Conservation (phyloP, 2,797 vertebrate genomes). For the Choloepus didactylus region DNA sequence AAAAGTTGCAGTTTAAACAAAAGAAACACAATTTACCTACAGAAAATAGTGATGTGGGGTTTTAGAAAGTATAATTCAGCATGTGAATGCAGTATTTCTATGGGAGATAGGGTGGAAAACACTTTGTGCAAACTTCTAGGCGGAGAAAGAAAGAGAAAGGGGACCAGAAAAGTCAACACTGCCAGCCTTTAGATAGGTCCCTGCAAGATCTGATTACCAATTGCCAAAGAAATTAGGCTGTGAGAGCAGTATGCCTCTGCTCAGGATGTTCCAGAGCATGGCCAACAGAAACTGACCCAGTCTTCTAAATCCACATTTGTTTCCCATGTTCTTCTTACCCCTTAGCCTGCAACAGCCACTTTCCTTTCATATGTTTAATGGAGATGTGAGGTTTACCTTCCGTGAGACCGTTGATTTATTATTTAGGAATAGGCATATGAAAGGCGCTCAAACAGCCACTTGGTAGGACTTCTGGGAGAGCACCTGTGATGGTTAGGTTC, state of each 20-base stretch:
- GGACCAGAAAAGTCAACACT: not conserved
- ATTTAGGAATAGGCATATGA: no score
- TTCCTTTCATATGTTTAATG: not conserved
- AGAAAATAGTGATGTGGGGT: not conserved
- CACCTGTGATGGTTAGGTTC: no score
- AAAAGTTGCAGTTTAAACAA: not conserved
- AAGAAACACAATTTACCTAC: not conserved
- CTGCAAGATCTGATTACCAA: not conserved
- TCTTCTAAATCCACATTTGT: not conserved
- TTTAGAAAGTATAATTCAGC: not conserved
- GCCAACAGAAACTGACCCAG: not conserved
- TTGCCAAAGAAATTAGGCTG: not conserved
- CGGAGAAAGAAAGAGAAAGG: not conserved
- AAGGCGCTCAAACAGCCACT: not conserved
- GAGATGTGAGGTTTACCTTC: no score
- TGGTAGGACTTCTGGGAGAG: not conserved
- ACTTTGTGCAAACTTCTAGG: not conserved
- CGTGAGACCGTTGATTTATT: no score
- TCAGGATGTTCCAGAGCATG: not conserved
- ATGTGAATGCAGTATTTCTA: not conserved
- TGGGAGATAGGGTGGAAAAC: not conserved
- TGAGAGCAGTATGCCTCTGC: not conserved
- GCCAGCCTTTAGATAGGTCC: not conserved
- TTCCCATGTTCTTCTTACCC: not conserved
- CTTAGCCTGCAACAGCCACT: not conserved